A percentile compares a stretch with the other conserved stretches of the same genome.
These are phyloP conservation scores for Metallyticus violacea DNA, from an alignment of 2,888 invertebrate genomes.

Conservation along the genomic window DNA sequence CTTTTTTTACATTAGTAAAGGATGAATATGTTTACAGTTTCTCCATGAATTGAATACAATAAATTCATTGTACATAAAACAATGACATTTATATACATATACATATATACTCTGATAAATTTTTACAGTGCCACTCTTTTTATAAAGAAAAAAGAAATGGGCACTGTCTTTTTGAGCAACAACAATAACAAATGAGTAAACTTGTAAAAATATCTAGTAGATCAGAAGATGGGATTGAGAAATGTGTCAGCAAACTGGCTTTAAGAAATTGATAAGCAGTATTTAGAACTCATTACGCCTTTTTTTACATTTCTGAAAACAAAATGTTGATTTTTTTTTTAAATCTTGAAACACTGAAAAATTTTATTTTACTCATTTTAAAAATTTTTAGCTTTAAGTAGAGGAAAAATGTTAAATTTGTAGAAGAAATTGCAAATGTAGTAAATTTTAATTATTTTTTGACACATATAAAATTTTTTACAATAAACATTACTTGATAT, in stretches of 20 bases:
- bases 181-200: slow-evolving; percentile 22
- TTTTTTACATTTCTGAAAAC: slow-evolving; percentile 2
- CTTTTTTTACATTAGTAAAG: not conserved
- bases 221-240: not conserved
- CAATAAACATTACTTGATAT: not conserved
- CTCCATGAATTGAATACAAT: not conserved
- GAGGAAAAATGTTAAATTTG: not conserved
- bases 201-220: slow-evolving; percentile 10
- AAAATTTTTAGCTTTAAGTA: slow-evolving; percentile 2
- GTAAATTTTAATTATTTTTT: not conserved
- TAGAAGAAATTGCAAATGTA: slow-evolving; percentile 4
- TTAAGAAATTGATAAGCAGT: not conserved
- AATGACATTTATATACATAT: not conserved
- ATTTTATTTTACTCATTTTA: not conserved
- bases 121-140: not conserved
- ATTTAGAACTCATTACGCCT: slow-evolving; percentile 31
- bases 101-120: not conserved
- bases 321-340: slow-evolving; percentile 12
- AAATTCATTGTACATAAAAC: not conserved
- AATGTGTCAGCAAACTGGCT: slow-evolving; percentile 18
- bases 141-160: not conserved
- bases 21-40: not conserved
- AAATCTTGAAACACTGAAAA: not conserved
- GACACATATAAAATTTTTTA: not conserved
- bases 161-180: slow-evolving; percentile 1